Evolutionary conservation across 2,888 invertebrate species (phyloP).

Genomic region (Saturnia japonica): DNA sequence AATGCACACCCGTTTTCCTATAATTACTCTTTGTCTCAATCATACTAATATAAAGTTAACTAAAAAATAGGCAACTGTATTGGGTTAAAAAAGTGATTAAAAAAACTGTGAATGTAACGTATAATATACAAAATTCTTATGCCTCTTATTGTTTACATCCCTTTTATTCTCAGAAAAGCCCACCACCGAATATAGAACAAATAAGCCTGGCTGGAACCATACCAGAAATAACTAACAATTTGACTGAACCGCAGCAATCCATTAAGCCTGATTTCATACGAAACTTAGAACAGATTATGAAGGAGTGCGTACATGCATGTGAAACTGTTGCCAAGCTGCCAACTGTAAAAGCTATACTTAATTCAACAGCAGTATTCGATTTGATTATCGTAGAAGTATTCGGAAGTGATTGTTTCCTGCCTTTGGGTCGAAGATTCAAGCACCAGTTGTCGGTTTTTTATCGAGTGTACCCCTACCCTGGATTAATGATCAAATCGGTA

Average conservation of each 20-base stretch:
- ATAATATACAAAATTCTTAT: not conserved
- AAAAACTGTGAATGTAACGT: too few species aligned
- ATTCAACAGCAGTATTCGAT: constrained; percentile 63
- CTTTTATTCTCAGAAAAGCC: constrained; percentile 59
- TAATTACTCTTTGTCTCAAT: too few species aligned
- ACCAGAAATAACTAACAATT: constrained; percentile 71
- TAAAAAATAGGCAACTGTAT: too few species aligned
- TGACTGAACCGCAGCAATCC: constrained; percentile 58
- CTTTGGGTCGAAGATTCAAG: constrained; percentile 76
- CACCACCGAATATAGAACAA: constrained; percentile 66
- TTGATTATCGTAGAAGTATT: constrained; percentile 78
- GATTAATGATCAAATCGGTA: constrained; percentile 80
- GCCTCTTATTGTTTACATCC: not conserved
- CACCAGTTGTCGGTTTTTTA: constrained; percentile 78
- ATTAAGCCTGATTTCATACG: constrained; percentile 64
- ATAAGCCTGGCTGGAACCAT: constrained; percentile 76
- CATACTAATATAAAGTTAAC: too few species aligned
- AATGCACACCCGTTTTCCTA: too few species aligned
- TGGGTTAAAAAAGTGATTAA: too few species aligned
- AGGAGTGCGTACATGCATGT: constrained; percentile 73
- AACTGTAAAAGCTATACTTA: constrained; percentile 61
- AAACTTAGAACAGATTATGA: constrained; percentile 72
- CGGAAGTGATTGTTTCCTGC: constrained; percentile 81
- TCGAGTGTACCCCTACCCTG: constrained; percentile 81
- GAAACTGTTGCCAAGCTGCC: constrained; percentile 67